Base-by-base conservation (phyloP, 2,888 invertebrate genomes). In the Rhimphoctona megacephalus region DNA sequence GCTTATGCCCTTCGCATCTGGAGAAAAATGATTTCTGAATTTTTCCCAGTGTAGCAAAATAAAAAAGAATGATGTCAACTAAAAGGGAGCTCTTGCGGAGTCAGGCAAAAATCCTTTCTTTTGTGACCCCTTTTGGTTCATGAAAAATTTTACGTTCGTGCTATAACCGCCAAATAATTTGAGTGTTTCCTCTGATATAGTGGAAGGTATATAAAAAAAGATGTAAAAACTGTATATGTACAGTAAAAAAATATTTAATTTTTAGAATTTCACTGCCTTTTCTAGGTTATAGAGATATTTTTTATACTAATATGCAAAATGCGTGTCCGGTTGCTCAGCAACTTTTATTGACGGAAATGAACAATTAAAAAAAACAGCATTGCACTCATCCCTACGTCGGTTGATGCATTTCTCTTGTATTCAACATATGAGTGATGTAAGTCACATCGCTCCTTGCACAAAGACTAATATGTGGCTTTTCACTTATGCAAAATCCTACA, bases 401-500 rank as follows among this genome's bases (percentile, higher is more conserved):
- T 19, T 70, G 8, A 17, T n/a, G 39, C 49, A 25, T 22, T 46
- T 49, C 46, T 70, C 25, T 57, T 49, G 30, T 30, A 30, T 49
- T 49, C 8, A 25, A 30, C 43, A 17, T 49, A 36, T 70, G 49
- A 70, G 46, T 30, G 46, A 70, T 25, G 30, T 25, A 30, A 57
- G 57, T 57, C 46, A 30, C 70, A 30, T 46, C 30, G 46, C 46
- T 70, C 6, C 30, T 30, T 46, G 30, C 46, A 19, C 17, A 70
- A 70, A 49, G 46, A 49, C 19, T 25, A 70, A 70, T 19, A 49
- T 70, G 30, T 70, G 49, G 11, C 25, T 46, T 25, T 25, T 70
- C 7, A 49, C 70, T 25, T 30, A 49, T 70, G 43, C 22, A 46
- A 70, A 46, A 70, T 30, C 25, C 22, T 70, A 70, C 30, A 25